Evolutionary conservation across 2,113 vertebrate genomes (phyloP).

Genomic region (Corythoichthys haematopterus): DNA sequence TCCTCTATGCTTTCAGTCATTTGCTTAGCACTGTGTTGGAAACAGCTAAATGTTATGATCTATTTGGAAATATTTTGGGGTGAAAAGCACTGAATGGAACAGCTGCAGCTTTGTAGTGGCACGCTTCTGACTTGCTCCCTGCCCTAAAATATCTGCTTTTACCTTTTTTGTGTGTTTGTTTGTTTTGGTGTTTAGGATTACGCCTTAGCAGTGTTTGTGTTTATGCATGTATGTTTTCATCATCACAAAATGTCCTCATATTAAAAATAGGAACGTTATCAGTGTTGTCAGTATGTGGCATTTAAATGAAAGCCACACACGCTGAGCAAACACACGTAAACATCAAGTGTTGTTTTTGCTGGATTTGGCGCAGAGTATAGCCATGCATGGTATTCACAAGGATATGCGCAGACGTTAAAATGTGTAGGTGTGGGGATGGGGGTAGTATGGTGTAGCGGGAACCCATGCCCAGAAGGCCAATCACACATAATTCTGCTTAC

Average conservation of each 20-base stretch:
- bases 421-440: too few species aligned
- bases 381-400: not conserved
- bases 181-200: constrained; percentile 7
- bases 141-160: constrained; percentile 13
- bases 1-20: constrained; percentile 46
- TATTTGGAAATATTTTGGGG: constrained; percentile 56
- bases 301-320: not conserved
- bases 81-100: constrained; percentile 55
- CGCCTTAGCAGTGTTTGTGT: constrained; percentile 1
- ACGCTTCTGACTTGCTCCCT: constrained; percentile 40
- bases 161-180: constrained; percentile 9
- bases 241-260: constrained; percentile 9
- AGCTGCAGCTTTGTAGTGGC: constrained; percentile 51
- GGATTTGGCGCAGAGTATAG: not conserved
- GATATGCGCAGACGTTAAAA: not conserved
- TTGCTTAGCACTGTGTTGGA: constrained; percentile 47
- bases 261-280: constrained; percentile 2
- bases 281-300: not conserved
- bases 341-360: not conserved
- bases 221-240: constrained; percentile 6
- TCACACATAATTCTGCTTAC: too few species aligned
- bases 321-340: not conserved
- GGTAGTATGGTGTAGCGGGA: too few species aligned
- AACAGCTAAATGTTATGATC: constrained; percentile 61
- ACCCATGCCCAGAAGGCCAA: too few species aligned